These are phyloP conservation scores for Calameuta pallipes DNA, from an alignment of 2,888 invertebrate genomes.

Conservation along the genomic window DNA sequence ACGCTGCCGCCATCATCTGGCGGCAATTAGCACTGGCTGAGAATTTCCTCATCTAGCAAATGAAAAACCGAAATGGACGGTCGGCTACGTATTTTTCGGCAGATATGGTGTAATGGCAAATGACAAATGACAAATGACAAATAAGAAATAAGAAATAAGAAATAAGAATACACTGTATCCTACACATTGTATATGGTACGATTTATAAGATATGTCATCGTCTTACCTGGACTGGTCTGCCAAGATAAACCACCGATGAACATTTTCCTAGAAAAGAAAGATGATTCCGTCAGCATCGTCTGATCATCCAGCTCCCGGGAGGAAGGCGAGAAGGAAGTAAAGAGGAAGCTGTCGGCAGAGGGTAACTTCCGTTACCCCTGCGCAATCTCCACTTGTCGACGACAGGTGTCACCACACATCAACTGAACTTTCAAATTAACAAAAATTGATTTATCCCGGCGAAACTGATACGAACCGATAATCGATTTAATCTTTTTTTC, in stretches of 20 bases:
- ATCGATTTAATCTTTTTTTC: no score
- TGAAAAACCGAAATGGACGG: no score
- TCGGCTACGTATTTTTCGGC: no score
- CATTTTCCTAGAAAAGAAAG: conserved; percentile 96
- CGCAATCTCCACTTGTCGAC: conserved; percentile 49
- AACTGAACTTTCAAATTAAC: conserved; percentile 38
- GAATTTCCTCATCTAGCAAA: no score
- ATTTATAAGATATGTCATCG: background rate
- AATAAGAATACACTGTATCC: no score
- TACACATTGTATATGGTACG: background rate
- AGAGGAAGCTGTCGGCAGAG: conserved; percentile 48
- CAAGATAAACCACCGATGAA: conserved; percentile 99
- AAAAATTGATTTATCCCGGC: no score
- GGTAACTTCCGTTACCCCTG: conserved; percentile 51
- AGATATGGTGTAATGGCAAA: no score
- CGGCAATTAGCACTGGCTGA: no score
- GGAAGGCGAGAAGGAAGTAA: conserved; percentile 55
- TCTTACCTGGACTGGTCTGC: conserved; percentile 99
- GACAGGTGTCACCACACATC: conserved; percentile 61
- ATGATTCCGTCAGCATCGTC: conserved; percentile 60
- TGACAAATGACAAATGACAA: no score
- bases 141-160: no score
- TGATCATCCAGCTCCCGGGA: conserved; percentile 40
- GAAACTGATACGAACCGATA: no score
- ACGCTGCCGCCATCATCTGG: no score